These are phyloP conservation scores for Platyrinchus mystaceus DNA, from an alignment of 2,797 vertebrate species.

Conservation along the genomic window DNA sequence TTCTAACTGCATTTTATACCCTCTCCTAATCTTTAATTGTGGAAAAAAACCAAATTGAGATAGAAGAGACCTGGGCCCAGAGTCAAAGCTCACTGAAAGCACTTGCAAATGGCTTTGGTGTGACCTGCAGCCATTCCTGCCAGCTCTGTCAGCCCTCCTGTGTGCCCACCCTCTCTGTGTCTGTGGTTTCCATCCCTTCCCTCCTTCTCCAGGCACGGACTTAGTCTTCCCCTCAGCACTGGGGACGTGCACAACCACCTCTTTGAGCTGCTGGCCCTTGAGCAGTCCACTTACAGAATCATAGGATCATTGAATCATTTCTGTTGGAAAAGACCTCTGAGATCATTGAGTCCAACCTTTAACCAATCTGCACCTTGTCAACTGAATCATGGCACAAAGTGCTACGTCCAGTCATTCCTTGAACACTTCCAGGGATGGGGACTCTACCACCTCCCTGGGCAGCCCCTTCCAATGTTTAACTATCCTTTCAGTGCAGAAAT, in stretches of 20 bases:
- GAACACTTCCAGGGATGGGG: neutral
- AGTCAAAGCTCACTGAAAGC: neutral
- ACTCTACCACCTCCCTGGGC: neutral
- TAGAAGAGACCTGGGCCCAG: neutral
- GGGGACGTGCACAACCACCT: neutral
- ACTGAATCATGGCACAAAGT: neutral
- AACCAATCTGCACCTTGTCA: fast-evolving
- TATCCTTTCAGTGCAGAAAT: neutral
- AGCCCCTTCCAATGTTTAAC: neutral
- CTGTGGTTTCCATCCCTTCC: neutral
- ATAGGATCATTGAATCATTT: fast-evolving
- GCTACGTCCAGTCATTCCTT: neutral
- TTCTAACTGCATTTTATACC: neutral
- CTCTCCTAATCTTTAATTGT: neutral
- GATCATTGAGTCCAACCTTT: fast-evolving
- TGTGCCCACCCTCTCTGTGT: fast-evolving
- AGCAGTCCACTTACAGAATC: neutral
- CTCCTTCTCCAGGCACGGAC: neutral
- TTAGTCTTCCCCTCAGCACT: neutral
- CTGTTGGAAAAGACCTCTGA: fast-evolving
- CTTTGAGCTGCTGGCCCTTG: fast-evolving
- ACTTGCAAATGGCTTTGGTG: neutral
- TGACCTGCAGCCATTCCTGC: neutral
- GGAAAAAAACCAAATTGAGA: neutral
- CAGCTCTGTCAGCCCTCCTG: fast-evolving